Conservation (phyloP, 1,140 invertebrate genomes). For the Aphaenogaster rudis region DNA sequence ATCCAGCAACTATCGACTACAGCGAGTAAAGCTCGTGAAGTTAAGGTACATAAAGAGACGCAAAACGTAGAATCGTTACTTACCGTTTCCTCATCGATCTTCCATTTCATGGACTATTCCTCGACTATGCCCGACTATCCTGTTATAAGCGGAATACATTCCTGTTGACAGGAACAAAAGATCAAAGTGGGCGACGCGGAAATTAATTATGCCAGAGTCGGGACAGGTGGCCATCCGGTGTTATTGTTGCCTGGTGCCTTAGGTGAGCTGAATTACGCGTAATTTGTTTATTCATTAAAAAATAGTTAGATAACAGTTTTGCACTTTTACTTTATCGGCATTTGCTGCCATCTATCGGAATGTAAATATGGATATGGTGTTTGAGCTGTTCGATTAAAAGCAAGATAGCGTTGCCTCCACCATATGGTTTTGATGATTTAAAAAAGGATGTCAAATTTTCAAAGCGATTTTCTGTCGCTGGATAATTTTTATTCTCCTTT, state of each 20-base stretch:
- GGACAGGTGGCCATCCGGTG: constrained; percentile 90
- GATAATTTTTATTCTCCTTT: not conserved
- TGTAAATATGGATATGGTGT: not conserved
- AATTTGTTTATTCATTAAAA: not conserved
- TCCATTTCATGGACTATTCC: not conserved
- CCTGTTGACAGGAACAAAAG: constrained; percentile 84
- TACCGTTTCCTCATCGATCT: not conserved
- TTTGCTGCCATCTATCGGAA: constrained; percentile 27
- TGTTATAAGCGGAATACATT: not conserved
- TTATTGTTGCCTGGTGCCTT: constrained; percentile 93
- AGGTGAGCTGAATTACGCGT: constrained; percentile 83
- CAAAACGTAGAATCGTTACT: not conserved
- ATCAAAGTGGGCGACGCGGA: constrained; percentile 88
- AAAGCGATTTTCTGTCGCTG: not conserved
- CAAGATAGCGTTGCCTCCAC: not conserved
- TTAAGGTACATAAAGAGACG: constrained; percentile 36
- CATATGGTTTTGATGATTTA: not conserved
- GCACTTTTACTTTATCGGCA: not conserved
- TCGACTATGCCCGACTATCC: not conserved
- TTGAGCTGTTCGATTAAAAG: not conserved
- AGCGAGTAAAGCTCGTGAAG: not conserved
- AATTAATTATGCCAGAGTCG: constrained; percentile 92
- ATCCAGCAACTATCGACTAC: not conserved
- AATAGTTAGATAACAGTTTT: not conserved
- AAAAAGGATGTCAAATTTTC: not conserved